Base-by-base conservation (phyloP, 2,888 invertebrate genomes). In the Cephus sareptanus region DNA sequence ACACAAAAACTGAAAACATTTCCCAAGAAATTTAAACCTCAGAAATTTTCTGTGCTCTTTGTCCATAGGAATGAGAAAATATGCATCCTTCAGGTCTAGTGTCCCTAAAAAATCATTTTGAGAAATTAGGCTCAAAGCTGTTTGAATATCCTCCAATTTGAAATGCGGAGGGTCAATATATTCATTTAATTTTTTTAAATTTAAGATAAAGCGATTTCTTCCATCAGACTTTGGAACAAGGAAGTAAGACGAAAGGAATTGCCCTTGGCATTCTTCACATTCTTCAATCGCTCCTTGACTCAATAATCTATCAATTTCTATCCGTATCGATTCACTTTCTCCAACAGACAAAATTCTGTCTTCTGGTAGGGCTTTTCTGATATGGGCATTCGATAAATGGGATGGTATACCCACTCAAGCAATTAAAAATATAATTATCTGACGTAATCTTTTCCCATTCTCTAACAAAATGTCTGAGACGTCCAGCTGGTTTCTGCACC, bases 21-120 rank as follows among this genome's bases (percentile, higher is more conserved):
- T 75, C 11, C 34, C 70, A 15, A 79, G 1, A 70, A 84, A 86
- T 69, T 70, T 74, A 34, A 86, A 84, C 6, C 83, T 76, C 30
- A 83, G 68, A 75, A 77, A 83, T 68, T 81, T 83, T 74, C 75
- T 76, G 34, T 35, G 3, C 3, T 56, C 40, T 71, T 81, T 40
- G 33, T 71, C 3, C 23, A 83, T 69, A 4, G 83, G 81, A 0
- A 85, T 23, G 34, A 77, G 69, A 75, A 75, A 82, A 69, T 82
- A 84, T 0, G 81, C 83, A 30, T 85, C 83, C 71, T 82, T 77
- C 0, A 86, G 74, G 74, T 85, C 81, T 31, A 83, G 13, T 3
- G 77, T 75, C 11, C 74, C 73, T 79, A 83, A 78, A 75, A 76
- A 83, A 76, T 37, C 13, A 12, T 74, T 23, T 81, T 37, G 34